Evolutionary conservation across 2,888 invertebrate genomes (phyloP).

Genomic region (Cecidostiba fungosa): DNA sequence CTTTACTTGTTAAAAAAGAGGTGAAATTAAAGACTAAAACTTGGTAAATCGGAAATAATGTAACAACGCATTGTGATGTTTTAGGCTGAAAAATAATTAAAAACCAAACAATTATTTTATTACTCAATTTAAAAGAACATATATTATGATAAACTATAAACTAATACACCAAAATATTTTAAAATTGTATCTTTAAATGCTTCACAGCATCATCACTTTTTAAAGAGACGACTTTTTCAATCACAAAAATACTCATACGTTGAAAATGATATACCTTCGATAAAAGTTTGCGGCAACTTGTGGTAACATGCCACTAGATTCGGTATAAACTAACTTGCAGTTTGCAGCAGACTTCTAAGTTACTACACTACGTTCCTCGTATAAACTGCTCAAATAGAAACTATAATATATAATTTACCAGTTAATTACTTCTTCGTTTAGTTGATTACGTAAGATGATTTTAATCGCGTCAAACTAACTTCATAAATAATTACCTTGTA

Average conservation of each 20-base stretch:
- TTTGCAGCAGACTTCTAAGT: conserved; percentile 26
- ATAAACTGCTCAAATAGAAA: conserved; percentile 2
- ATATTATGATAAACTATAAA: too few species aligned
- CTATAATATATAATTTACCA: not conserved
- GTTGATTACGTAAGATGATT: not conserved
- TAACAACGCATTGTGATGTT: too few species aligned
- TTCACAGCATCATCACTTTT: too few species aligned
- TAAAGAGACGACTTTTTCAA: too few species aligned
- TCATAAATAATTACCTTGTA: too few species aligned
- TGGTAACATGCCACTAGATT: not conserved
- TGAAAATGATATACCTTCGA: not conserved
- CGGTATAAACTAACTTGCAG: conserved; percentile 25
- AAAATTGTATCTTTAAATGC: too few species aligned
- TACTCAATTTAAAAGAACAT: too few species aligned
- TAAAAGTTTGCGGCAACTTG: not conserved
- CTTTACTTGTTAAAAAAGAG: not conserved
- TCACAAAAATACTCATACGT: too few species aligned
- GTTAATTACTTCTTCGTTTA: not conserved
- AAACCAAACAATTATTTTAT: too few species aligned
- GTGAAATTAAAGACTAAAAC: not conserved
- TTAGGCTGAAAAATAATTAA: too few species aligned
- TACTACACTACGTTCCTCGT: not conserved
- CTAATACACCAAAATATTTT: too few species aligned
- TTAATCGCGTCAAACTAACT: not conserved
- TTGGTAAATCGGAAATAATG: too few species aligned